phyloP scores from a whole-genome alignment of 2,113 vertebrate genomes.

The Rhinopithecus roxellana region DNA sequence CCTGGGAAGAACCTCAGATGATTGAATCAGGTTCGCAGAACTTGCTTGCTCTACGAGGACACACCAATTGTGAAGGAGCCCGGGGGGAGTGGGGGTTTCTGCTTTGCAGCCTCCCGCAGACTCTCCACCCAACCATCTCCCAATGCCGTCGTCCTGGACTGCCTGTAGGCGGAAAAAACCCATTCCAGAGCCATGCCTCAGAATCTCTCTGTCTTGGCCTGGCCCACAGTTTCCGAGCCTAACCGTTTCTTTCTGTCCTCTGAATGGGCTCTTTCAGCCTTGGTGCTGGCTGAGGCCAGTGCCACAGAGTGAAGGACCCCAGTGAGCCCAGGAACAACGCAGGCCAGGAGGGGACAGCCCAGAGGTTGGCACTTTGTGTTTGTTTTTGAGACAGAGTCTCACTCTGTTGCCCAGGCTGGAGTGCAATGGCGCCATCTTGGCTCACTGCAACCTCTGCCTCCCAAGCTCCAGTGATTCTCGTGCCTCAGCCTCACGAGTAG shows the following conservation, averaged over 20 bases:
- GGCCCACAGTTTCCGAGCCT: background rate
- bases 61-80: accelerated
- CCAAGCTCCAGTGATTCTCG: background rate
- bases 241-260: accelerated
- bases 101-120: accelerated
- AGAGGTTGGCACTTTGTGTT: background rate
- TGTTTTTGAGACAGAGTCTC: background rate
- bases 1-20: background rate
- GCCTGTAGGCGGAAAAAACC: background rate
- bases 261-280: background rate
- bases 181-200: background rate
- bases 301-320: accelerated
- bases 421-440: background rate
- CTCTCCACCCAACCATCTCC: background rate
- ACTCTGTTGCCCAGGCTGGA: background rate
- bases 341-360: accelerated
- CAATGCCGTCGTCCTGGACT: accelerated
- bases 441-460: background rate
- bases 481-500: background rate
- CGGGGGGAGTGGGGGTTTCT: too few relatives aligned
- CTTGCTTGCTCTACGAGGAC: accelerated
- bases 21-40: background rate
- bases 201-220: too few relatives aligned
- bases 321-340: accelerated
- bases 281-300: background rate